A percentile compares a stretch with the other conserved stretches of the same genome.
phyloP scores from a whole-genome alignment of 2,888 invertebrate species.

The Amiota mariae region DNA sequence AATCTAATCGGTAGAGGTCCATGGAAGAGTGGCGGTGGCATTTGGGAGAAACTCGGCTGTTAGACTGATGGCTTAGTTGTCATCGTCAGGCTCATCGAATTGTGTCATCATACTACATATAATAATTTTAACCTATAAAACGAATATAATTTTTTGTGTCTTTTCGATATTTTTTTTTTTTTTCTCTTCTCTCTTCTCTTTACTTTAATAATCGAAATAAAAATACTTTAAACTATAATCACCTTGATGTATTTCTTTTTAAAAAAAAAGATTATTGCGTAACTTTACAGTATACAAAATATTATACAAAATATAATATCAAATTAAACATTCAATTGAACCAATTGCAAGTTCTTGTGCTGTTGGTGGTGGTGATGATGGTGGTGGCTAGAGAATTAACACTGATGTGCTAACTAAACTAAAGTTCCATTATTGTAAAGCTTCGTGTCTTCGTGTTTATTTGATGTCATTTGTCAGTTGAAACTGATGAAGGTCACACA shows the following conservation, averaged over 20 bases:
- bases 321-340: not conserved
- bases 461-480: not conserved
- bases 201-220: constrained; percentile 38
- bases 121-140: constrained; percentile 30
- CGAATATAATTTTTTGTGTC: constrained; percentile 42
- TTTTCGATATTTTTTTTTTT: constrained; percentile 22
- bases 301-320: too few relatives aligned
- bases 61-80: constrained; percentile 40
- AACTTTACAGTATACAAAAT: not conserved
- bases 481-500: not conserved
- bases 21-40: constrained; percentile 53
- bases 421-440: not conserved
- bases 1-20: constrained; percentile 13
- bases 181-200: constrained; percentile 48
- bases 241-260: too few relatives aligned
- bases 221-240: not conserved
- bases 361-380: too few relatives aligned
- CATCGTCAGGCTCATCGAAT: constrained; percentile 17
- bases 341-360: not conserved
- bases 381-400: constrained; percentile 12
- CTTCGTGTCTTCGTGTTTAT: not conserved
- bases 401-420: constrained; percentile 4
- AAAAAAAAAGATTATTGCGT: too few relatives aligned
- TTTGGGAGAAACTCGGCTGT: constrained; percentile 65
- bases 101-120: not conserved